A percentile compares a stretch with the other conserved stretches of the same genome.
phyloP scores from a whole-genome alignment of 2,113 vertebrate species.

The Rynchops niger region DNA sequence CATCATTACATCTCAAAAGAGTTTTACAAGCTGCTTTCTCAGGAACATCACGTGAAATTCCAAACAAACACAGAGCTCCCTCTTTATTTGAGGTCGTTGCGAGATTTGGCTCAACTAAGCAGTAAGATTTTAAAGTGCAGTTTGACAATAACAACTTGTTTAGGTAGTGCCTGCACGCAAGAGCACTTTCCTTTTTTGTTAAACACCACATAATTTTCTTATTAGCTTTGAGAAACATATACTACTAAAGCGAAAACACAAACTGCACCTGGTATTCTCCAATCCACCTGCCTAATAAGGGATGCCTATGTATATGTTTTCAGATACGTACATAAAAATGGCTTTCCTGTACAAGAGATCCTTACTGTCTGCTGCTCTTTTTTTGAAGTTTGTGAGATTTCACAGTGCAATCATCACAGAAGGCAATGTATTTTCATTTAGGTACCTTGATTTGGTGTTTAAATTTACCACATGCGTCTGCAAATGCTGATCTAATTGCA shows the following conservation, averaged over 20 bases:
- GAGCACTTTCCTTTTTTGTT: background rate
- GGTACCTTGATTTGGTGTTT: background rate
- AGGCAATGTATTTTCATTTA: background rate
- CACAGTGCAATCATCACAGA: too few species aligned
- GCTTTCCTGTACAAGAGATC: background rate
- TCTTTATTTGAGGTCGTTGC: background rate
- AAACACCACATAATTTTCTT: background rate
- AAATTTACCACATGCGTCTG: background rate
- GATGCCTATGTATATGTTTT: background rate
- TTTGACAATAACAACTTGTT: background rate
- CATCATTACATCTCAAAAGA: background rate
- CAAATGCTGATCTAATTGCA: background rate
- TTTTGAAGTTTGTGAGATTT: background rate
- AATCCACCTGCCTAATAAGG: background rate
- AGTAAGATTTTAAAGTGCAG: background rate
- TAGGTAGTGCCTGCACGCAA: background rate
- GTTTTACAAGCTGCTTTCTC: background rate
- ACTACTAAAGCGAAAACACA: background rate
- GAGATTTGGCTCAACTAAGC: background rate
- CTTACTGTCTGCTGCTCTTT: background rate
- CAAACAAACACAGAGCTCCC: background rate
- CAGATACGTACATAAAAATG: background rate
- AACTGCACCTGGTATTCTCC: background rate
- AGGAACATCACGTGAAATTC: accelerated
- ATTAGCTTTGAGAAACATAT: background rate